A percentile compares a stretch with the other conserved stretches of the same genome.
phyloP scores from a whole-genome alignment of 2,113 vertebrate genomes.

The Takifugu flavidus region DNA sequence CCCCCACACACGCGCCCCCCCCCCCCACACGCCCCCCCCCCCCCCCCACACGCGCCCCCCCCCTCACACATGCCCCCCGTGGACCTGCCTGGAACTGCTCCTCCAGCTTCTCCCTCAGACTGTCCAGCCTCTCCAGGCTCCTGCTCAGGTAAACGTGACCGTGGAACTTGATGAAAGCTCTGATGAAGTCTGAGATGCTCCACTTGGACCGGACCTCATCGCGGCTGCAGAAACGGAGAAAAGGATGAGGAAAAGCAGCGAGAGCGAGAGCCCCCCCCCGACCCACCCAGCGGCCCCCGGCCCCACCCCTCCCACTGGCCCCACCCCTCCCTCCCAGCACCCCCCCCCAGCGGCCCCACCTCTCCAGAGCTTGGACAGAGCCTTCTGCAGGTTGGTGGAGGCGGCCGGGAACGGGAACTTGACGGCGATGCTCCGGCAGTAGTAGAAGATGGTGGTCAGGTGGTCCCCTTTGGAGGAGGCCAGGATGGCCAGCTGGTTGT shows the following conservation, averaged over 20 bases:
- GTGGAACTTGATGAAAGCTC: constrained; percentile 98
- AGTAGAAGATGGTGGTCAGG: constrained; percentile 99
- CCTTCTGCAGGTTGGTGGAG: constrained; percentile 98
- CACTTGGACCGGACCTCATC: constrained; percentile 96
- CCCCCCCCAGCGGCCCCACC: constrained; percentile 68
- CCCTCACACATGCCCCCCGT: too few relatives aligned
- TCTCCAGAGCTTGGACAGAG: constrained; percentile 98
- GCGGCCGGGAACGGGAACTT: constrained; percentile 99
- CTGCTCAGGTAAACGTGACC: constrained; percentile 95
- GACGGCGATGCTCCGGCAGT: constrained; percentile 99
- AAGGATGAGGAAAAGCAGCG: not conserved
- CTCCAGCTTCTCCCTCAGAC: constrained; percentile 92
- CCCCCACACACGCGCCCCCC: not conserved
- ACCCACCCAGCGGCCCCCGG: too few relatives aligned
- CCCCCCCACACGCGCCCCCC: not conserved
- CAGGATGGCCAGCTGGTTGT: constrained; percentile 98
- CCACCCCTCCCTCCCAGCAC: too few relatives aligned
- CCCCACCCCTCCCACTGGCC: too few relatives aligned
- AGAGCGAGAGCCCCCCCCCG: too few relatives aligned
- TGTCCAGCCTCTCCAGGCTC: constrained; percentile 89
- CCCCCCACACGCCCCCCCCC: too few relatives aligned
- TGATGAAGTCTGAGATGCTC: constrained; percentile 96
- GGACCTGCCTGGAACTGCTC: constrained; percentile 93
- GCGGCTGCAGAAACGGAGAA: constrained; percentile 72
- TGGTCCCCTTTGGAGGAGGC: constrained; percentile 99